Base-by-base conservation (phyloP, 2,888 invertebrate genomes). In the Noctua comes region DNA sequence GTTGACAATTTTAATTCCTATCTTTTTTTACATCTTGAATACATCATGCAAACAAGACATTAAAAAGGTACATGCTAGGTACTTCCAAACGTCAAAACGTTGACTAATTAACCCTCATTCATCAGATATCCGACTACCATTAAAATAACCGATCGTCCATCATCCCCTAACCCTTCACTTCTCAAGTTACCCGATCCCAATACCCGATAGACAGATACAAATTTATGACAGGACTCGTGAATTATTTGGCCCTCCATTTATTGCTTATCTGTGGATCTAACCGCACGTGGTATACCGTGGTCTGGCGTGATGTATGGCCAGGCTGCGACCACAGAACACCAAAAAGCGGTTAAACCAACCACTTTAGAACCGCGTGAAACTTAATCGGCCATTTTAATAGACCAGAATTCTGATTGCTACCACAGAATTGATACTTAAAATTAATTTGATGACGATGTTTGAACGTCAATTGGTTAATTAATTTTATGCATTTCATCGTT, bases 171-270 rank as follows among this genome's bases (percentile, higher is more conserved):
- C 85, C 82, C 86, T 82, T 75, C 77, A 88, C 86, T 88, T 91
- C 92, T 95, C 95, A 84, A 90, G 94, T 95, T 93, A 94, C 95
- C 84, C 87, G 94, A 95, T 94, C 90, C 90, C 89, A 66, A 77
- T 77, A 88, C 77, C 83, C 91, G 95, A 96, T 96, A 96, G 93
- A 91, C 91, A 90, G 90, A 91, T 92, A 93, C 93, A 93, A 93
- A 96, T 96, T 95, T 95, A 95, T 93, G 93, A 93, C 90, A 90
- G 89, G 91, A 76, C 89, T 92, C 91, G 71, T 87, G 81, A 87
- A 83, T 83, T 89, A 83, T 88, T 88, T 69, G 78, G 73, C 73
- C 88, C 90, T 90, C 66, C 89, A 89, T 92, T 91, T 91, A 90
- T 71, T 90, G 89, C 90, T 92, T 94, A 94, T 94, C 94, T 89